phyloP scores from a whole-genome alignment of 2,888 invertebrate species.

The Tupiocoris notatus region DNA sequence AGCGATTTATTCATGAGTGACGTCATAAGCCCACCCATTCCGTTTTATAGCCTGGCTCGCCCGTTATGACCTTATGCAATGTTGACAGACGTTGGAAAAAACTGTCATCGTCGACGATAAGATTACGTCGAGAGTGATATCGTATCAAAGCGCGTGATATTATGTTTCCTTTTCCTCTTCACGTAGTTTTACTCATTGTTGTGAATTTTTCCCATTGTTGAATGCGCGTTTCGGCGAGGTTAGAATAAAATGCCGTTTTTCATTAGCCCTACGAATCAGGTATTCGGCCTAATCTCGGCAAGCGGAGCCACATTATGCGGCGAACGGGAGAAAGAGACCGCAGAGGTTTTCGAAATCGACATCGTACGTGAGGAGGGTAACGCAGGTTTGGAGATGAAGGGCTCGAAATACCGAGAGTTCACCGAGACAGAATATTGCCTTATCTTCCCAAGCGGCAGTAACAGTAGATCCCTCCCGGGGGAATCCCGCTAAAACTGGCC shows the following conservation, averaged over 20 bases:
- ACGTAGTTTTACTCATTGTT: not conserved
- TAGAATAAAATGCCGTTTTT: not conserved
- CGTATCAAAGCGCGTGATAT: not conserved
- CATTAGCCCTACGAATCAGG: not conserved
- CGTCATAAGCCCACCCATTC: not conserved
- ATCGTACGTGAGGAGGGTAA: not conserved
- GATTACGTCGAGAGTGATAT: not conserved
- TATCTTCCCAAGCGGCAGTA: conserved; percentile 34
- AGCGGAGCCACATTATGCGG: conserved; percentile 20
- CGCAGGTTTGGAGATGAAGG: not conserved
- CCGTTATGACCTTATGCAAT: not conserved
- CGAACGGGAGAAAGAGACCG: not conserved
- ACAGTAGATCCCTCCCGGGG: not conserved
- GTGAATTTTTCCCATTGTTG: not conserved
- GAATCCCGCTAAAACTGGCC: not conserved
- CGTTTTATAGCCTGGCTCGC: not conserved
- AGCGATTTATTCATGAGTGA: too few relatives aligned
- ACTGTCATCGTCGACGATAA: not conserved
- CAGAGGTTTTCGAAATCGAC: not conserved
- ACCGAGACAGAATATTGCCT: conserved; percentile 38
- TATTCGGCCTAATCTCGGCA: not conserved
- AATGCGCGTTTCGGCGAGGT: not conserved
- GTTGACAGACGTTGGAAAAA: not conserved
- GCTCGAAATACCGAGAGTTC: conserved; percentile 27
- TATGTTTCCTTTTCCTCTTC: not conserved